Evolutionary conservation across 2,888 invertebrate genomes (phyloP), one percentile per base, ranked within the genome.

Genomic region (Meiosimyza platycephala): DNA sequence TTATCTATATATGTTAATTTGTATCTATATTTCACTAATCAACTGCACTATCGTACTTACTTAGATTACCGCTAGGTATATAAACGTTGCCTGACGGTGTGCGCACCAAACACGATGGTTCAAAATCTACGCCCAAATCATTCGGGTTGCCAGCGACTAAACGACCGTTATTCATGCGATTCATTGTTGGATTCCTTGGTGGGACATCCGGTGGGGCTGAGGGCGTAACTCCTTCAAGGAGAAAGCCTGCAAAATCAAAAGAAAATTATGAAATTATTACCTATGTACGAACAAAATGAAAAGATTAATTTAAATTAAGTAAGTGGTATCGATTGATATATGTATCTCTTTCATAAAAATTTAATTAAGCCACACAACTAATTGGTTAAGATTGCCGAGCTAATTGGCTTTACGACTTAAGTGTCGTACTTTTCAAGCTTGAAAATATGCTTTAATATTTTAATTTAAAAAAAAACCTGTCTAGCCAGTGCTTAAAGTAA

Each of bases 81-180:
- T 95, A 96, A 87, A 96, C 94, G 90, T 95, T 95, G 87, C 96
- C 96, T 80, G 95, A 96, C 80, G 95, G 95, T 79, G 95, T 95
- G 88, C 95, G 91, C 83, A 95, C 95, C 84, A 96, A 92, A 88
- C 95, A 95, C 86, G 95, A 94, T 81, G 95, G 95, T 88, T 95
- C 95, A 88, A 95, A 94, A 88, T 95, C 95, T 80, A 89, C 90
- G 80, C 92, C 89, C 85, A 90, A 89, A 86, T 92, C 92, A 81
- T 92, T 92, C 80, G 93, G 93, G 88, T 94, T 94, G 86, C 93
- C 93, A 86, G 93, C 93, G 86, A 94, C 93, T 88, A 94, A 91
- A 87, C 95, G 93, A 88, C 95, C 95, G 91, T 95, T 95, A 91
- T 95, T 95, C 88, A 95, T 91, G 85, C 95, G 93, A 89, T 91